phyloP scores from a whole-genome alignment of 2,888 invertebrate species.

The Athripsodes cinereus region DNA sequence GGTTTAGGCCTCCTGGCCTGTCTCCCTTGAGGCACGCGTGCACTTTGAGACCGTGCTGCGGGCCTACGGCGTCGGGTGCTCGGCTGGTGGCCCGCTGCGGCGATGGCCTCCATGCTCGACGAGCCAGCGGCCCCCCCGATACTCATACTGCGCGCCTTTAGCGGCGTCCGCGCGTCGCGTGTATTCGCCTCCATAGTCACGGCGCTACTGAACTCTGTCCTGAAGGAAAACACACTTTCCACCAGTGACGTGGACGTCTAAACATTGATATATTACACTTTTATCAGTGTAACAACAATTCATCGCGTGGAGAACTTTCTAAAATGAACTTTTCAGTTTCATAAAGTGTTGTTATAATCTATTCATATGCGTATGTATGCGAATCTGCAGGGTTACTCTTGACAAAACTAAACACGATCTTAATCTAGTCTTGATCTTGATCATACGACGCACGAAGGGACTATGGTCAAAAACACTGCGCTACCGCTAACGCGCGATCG shows the following conservation, averaged over 20 bases:
- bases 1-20: slow-evolving; percentile 47
- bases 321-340: too few relatives aligned
- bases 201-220: slow-evolving; percentile 39
- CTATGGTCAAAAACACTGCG: too few relatives aligned
- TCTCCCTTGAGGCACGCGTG: slow-evolving; percentile 61
- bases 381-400: too few relatives aligned
- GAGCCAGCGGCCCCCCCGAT: slow-evolving; percentile 68
- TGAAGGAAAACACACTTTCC: neutral
- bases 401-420: too few relatives aligned
- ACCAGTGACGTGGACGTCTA: neutral
- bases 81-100: slow-evolving; percentile 44
- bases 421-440: too few relatives aligned
- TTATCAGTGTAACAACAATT: too few relatives aligned
- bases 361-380: too few relatives aligned
- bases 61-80: slow-evolving; percentile 57
- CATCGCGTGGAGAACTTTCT: too few relatives aligned
- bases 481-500: too few relatives aligned
- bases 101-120: slow-evolving; percentile 60
- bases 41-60: slow-evolving; percentile 71
- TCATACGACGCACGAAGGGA: too few relatives aligned
- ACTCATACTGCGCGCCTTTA: slow-evolving; percentile 70
- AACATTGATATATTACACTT: too few relatives aligned
- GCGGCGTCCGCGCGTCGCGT: slow-evolving; percentile 50
- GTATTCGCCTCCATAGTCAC: slow-evolving; percentile 59
- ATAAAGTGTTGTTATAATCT: too few relatives aligned